A percentile compares a stretch with the other conserved stretches of the same genome.
These are phyloP conservation scores for Heliconius nattereri DNA, from an alignment of 1,140 invertebrate species.

Conservation along the genomic window DNA sequence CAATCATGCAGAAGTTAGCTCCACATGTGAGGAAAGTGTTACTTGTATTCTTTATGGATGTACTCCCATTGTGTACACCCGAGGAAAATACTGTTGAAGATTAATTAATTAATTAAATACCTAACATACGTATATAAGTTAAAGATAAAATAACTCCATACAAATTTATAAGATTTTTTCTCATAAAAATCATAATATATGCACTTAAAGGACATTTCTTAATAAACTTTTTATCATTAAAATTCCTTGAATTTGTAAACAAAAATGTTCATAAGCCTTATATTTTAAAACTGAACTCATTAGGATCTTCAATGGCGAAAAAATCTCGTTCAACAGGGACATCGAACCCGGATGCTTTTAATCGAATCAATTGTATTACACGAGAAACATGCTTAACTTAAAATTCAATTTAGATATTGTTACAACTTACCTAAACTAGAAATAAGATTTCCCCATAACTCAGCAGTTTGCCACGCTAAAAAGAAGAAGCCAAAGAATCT, in stretches of 20 bases:
- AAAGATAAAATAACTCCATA: background rate
- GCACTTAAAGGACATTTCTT: too few relatives aligned
- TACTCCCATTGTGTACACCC: slow-evolving; percentile 85
- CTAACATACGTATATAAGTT: background rate
- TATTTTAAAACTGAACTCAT: slow-evolving; percentile 17
- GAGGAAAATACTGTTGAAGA: slow-evolving; percentile 86
- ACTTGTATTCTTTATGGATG: slow-evolving; percentile 74
- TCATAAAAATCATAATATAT: too few relatives aligned
- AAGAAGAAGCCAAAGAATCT: slow-evolving; percentile 99
- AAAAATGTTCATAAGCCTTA: background rate
- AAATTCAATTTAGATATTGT: slow-evolving; percentile 2
- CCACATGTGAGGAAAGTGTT: slow-evolving; percentile 87
- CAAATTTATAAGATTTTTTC: too few relatives aligned
- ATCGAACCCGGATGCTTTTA: slow-evolving; percentile 30
- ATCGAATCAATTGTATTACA: slow-evolving; percentile 16
- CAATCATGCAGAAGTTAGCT: slow-evolving; percentile 90
- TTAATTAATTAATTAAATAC: background rate
- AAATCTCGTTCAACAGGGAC: slow-evolving; percentile 20
- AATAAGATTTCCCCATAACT: slow-evolving; percentile 97
- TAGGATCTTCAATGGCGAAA: slow-evolving; percentile 18
- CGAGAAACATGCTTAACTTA: slow-evolving; percentile 20
- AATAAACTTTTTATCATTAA: background rate
- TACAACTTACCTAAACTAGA: slow-evolving; percentile 91
- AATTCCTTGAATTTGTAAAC: background rate
- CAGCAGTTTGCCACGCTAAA: slow-evolving; percentile 96